Percentiles rank a stretch among this genome's conserved stretches.
phyloP scores from a whole-genome alignment of 2,888 invertebrate genomes.

The Erebia epiphron region DNA sequence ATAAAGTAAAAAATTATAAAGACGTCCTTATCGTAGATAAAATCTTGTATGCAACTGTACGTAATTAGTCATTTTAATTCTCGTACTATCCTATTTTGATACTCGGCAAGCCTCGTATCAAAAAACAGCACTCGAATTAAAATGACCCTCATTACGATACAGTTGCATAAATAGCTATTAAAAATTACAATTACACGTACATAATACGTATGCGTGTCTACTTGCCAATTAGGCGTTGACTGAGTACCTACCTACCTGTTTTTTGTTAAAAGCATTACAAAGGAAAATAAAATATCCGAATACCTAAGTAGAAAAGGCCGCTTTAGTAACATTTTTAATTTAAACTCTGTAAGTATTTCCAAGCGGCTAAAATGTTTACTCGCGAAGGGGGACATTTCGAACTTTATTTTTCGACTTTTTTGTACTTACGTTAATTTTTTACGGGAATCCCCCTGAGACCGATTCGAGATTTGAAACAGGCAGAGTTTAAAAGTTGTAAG shows the following conservation, averaged over 20 bases:
- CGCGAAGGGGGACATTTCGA: constrained; percentile 63
- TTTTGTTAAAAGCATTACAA: neutral
- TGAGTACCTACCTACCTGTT: neutral
- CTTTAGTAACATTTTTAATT: constrained; percentile 36
- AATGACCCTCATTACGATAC: no score
- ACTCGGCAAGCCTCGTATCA: no score
- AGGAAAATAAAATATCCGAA: constrained; percentile 3
- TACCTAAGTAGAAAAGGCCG: constrained; percentile 17
- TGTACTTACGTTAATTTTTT: constrained; percentile 80
- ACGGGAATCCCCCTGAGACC: constrained; percentile 70
- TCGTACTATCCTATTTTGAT: no score
- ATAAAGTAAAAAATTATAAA: no score
- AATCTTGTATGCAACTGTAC: no score
- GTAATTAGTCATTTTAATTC: no score
- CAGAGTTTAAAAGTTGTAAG: constrained; percentile 69
- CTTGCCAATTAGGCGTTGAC: no score
- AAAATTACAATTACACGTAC: no score
- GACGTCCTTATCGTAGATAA: no score
- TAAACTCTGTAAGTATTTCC: constrained; percentile 42
- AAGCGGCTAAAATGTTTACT: constrained; percentile 79
- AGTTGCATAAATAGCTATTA: no score
- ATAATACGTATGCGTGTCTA: no score
- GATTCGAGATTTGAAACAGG: constrained; percentile 74
- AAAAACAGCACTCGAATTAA: no score
- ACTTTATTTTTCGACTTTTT: constrained; percentile 64